Evolutionary conservation across 2,888 invertebrate genomes (phyloP).

Genomic region (Ypsolopha scabrella): DNA sequence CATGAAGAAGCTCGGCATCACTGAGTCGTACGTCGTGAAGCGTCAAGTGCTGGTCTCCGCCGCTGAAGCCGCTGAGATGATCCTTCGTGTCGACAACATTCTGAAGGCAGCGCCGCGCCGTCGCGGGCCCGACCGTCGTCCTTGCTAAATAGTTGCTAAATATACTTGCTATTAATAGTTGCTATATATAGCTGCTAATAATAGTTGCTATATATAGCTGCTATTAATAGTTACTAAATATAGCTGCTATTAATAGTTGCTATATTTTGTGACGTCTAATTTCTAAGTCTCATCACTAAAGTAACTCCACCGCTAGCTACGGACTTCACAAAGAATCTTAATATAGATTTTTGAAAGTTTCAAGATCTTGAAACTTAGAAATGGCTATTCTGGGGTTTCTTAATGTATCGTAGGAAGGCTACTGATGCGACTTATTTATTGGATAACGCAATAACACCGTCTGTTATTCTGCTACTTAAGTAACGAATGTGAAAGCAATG

Average conservation of each 20-base stretch:
- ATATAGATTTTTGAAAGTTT: too few species aligned
- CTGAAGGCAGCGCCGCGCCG: constrained; percentile 91
- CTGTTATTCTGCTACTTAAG: too few species aligned
- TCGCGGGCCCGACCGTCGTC: constrained; percentile 87
- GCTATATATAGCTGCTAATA: background rate
- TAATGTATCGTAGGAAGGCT: too few species aligned
- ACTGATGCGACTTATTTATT: too few species aligned
- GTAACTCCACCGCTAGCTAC: too few species aligned
- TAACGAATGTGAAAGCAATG: too few species aligned
- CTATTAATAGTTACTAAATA: background rate
- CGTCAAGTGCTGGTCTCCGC: constrained; percentile 95
- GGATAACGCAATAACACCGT: too few species aligned
- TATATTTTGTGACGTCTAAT: too few species aligned
- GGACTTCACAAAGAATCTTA: too few species aligned
- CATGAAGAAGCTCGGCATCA: constrained; percentile 92
- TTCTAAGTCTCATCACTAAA: too few species aligned
- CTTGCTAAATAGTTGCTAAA: constrained; percentile 69
- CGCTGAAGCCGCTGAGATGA: constrained; percentile 98
- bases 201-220: background rate
- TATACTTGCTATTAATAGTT: background rate
- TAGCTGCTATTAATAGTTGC: background rate
- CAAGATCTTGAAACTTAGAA: too few species aligned
- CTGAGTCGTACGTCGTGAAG: constrained; percentile 98
- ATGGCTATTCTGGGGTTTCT: too few species aligned
- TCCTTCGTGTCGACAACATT: constrained; percentile 97